phyloP scores from a whole-genome alignment of 2,113 vertebrate species.

The Scartelaos histophorus region DNA sequence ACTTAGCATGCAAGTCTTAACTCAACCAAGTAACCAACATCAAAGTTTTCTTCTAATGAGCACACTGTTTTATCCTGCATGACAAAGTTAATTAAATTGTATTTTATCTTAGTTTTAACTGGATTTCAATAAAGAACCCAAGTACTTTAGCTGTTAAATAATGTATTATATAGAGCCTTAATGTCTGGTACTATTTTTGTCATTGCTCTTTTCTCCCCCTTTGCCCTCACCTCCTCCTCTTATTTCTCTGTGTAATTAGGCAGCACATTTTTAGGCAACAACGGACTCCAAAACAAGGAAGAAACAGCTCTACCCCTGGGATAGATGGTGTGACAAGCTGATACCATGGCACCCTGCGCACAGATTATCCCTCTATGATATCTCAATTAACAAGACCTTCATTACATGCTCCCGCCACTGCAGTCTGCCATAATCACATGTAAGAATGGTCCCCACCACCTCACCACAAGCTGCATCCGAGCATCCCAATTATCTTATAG shows the following conservation, averaged over 20 bases:
- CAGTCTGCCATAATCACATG: conserved; percentile 45
- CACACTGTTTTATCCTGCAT: not conserved
- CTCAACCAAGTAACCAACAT: not conserved
- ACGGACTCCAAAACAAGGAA: conserved; percentile 35
- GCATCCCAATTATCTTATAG: conserved; percentile 54
- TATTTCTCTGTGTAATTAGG: conserved; percentile 60
- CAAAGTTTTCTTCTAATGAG: not conserved
- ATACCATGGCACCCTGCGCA: conserved; percentile 39
- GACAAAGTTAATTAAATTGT: not conserved
- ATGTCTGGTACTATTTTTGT: conserved; percentile 29
- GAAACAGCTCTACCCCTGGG: conserved; percentile 48
- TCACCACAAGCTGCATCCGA: conserved; percentile 38
- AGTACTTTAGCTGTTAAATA: not conserved
- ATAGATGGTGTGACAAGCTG: conserved; percentile 43
- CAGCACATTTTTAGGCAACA: conserved; percentile 41
- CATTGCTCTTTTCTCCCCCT: conserved; percentile 39
- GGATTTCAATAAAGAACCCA: not conserved
- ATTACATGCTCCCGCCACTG: conserved; percentile 32
- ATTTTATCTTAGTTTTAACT: not conserved
- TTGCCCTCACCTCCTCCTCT: conserved; percentile 44
- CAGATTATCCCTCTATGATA: conserved; percentile 35
- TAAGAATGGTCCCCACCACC: conserved; percentile 26
- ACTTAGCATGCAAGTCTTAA: not conserved
- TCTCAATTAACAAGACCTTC: conserved; percentile 51
- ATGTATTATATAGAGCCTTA: not conserved